These are phyloP conservation scores for Pimephales promelas DNA, from an alignment of 2,113 vertebrate genomes.

Conservation along the genomic window DNA sequence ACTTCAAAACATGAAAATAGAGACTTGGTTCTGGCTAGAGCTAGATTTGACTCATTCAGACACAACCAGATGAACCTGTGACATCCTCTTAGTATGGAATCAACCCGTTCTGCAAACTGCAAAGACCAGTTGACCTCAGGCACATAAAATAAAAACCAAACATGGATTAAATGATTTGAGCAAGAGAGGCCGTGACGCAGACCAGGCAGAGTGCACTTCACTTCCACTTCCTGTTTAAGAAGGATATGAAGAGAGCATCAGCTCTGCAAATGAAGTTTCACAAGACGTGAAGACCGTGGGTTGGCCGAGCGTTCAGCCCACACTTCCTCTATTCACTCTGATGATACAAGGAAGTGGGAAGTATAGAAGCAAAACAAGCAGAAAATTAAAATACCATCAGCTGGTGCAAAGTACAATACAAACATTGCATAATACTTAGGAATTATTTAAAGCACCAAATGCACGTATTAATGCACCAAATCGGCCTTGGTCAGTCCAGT, in stretches of 20 bases:
- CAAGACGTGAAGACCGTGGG: neutral
- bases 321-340: constrained; percentile 23
- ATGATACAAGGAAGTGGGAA: constrained; percentile 5
- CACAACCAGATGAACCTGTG: neutral
- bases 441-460: neutral
- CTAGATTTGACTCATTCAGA: neutral
- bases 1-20: neutral
- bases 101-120: neutral
- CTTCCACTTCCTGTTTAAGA: constrained; percentile 18
- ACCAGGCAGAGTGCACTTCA: neutral
- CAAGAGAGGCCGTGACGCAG: neutral
- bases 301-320: neutral
- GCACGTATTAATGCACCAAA: neutral
- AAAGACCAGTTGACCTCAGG: neutral
- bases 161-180: neutral
- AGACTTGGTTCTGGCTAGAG: neutral
- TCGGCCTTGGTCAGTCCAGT: neutral
- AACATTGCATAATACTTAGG: neutral
- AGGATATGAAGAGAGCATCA: constrained; percentile 22
- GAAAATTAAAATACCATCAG: neutral
- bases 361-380: constrained; percentile 6
- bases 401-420: neutral
- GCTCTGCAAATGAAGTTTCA: constrained; percentile 34
- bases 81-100: neutral
- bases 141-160: neutral